Conservation (phyloP, 2,888 invertebrate species). For the Diadegma fenestrale region DNA sequence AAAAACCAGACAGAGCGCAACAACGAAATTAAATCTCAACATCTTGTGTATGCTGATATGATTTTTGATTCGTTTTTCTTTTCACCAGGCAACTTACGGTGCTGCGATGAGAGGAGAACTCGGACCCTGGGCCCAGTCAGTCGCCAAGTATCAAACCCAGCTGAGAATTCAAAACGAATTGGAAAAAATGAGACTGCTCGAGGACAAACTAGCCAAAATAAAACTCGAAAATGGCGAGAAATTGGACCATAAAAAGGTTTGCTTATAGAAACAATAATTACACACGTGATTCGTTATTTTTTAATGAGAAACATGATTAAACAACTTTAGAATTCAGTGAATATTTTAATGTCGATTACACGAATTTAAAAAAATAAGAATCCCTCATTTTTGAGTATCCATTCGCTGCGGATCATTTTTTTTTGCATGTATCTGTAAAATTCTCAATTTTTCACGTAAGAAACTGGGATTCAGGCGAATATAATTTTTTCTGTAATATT, state of each 20-base stretch:
- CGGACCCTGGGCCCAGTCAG: constrained; percentile 81
- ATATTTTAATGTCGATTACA: too few relatives aligned
- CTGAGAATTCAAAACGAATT: constrained; percentile 77
- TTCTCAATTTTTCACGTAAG: too few relatives aligned
- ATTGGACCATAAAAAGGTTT: constrained; percentile 57
- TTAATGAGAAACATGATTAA: neutral
- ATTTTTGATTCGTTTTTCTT: constrained; percentile 13
- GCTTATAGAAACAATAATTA: neutral
- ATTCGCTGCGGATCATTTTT: too few relatives aligned
- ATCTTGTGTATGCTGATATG: constrained; percentile 14
- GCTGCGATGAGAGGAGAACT: constrained; percentile 82
- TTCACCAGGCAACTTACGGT: constrained; percentile 74
- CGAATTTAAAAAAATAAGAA: too few relatives aligned
- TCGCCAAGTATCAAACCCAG: constrained; percentile 80
- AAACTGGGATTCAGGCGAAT: too few relatives aligned
- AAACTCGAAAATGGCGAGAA: constrained; percentile 43
- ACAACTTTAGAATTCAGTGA: too few relatives aligned
- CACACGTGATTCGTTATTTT: neutral
- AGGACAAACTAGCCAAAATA: constrained; percentile 67
- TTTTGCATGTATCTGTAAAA: too few relatives aligned
- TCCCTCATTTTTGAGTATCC: too few relatives aligned
- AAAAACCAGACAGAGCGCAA: neutral
- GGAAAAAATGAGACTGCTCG: constrained; percentile 72
- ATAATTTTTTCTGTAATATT: too few relatives aligned
- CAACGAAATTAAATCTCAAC: neutral